Evolutionary conservation across 2,113 vertebrate genomes (phyloP).

Genomic region (Xiphophorus hellerii): DNA sequence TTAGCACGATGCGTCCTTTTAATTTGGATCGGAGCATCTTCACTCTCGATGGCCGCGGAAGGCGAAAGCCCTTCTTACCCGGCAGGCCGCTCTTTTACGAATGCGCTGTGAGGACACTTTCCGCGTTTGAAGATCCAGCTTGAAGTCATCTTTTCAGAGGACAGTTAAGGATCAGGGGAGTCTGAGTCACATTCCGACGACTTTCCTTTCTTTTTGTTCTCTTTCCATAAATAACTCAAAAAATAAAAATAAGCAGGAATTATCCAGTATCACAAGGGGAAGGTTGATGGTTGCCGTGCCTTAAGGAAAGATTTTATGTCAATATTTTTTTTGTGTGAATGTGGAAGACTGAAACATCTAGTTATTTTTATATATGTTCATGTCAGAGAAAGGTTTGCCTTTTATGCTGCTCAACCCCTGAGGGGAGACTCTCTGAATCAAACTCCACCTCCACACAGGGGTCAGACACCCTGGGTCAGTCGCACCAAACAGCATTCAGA

Average conservation of each 20-base stretch:
- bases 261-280: conserved; percentile 7
- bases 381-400: conserved; percentile 26
- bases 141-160: background rate
- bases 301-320: conserved; percentile 32
- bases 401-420: conserved; percentile 30
- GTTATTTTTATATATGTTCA: conserved; percentile 49
- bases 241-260: background rate
- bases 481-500: conserved; percentile 1
- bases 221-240: background rate
- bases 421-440: conserved; percentile 40
- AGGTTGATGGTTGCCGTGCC: conserved; percentile 17
- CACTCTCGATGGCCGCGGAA: conserved; percentile 7
- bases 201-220: background rate
- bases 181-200: background rate
- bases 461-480: conserved; percentile 38
- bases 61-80: conserved; percentile 20
- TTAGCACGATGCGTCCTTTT: conserved; percentile 37
- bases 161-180: background rate
- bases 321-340: conserved; percentile 36
- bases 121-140: background rate
- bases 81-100: background rate
- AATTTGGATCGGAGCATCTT: conserved; percentile 24
- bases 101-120: conserved; percentile 5
- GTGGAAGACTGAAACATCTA: conserved; percentile 25
- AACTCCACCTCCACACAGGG: conserved; percentile 32